Evolutionary conservation across 2,888 invertebrate species (phyloP).

Genomic region (Rhynchonema sp.): DNA sequence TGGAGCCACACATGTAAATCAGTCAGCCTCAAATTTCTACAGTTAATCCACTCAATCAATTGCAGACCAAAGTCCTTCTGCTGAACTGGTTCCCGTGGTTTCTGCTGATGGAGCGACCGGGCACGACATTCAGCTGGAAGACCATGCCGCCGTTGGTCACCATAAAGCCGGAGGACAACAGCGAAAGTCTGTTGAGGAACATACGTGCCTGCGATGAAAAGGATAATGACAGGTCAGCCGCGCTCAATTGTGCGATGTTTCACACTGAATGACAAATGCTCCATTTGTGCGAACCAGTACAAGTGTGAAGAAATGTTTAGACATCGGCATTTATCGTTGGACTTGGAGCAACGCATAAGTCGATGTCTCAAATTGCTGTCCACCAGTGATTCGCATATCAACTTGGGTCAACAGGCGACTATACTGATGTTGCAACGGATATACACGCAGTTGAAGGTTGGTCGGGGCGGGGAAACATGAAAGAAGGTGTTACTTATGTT

Average conservation of each 20-base stretch:
- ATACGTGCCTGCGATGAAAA: not conserved
- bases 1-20: too few species aligned
- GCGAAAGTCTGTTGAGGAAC: not conserved
- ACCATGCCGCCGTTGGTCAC: not conserved
- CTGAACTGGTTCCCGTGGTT: constrained; percentile 16
- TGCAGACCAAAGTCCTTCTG: constrained; percentile 14
- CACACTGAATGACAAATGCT: too few species aligned
- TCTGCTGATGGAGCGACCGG: constrained; percentile 11
- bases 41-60: not conserved
- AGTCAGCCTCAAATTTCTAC: too few species aligned
- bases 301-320: too few species aligned
- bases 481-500: too few species aligned
- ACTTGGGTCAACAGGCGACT: not conserved
- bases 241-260: too few species aligned
- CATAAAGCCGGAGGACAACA: not conserved
- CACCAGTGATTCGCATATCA: not conserved
- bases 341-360: not conserved
- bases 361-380: not conserved
- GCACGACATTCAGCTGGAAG: not conserved
- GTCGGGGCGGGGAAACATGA: too few species aligned
- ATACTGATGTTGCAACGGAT: constrained; percentile 1
- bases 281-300: too few species aligned
- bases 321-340: not conserved
- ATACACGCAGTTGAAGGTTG: not conserved
- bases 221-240: not conserved